Evolutionary conservation across 2,888 invertebrate genomes (phyloP).

Genomic region (Agrilus mali): DNA sequence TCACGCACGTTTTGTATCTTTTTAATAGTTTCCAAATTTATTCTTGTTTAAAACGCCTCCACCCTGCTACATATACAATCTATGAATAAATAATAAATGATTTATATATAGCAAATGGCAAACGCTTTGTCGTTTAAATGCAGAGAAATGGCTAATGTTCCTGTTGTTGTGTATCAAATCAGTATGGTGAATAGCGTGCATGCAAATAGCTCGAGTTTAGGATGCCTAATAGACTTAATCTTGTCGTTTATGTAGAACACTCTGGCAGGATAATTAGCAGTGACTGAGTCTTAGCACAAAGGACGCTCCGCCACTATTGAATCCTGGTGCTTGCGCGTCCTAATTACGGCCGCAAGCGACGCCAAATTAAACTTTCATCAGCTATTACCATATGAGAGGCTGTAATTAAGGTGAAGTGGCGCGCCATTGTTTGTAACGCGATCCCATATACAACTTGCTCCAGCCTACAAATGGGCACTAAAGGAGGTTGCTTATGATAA

Average conservation of each 20-base stretch:
- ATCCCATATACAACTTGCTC: slow-evolving; percentile 12
- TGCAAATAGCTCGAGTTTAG: slow-evolving; percentile 36
- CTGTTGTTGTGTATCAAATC: no score
- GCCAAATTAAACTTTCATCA: slow-evolving; percentile 38
- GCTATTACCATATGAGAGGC: slow-evolving; percentile 37
- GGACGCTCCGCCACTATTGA: slow-evolving; percentile 28
- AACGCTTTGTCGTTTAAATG: no score
- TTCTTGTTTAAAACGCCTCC: no score
- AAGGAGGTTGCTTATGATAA: no score
- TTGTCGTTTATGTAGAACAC: slow-evolving; percentile 37
- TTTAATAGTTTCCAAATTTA: no score
- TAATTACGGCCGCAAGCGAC: slow-evolving; percentile 37
- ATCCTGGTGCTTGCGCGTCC: slow-evolving; percentile 33
- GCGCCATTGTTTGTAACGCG: slow-evolving; percentile 25
- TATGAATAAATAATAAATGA: no score
- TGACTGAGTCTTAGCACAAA: slow-evolving; percentile 30
- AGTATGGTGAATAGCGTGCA: slow-evolving; percentile 15
- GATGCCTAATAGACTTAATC: slow-evolving; percentile 37
- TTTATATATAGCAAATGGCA: no score
- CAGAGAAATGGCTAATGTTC: no score
- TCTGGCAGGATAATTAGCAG: slow-evolving; percentile 35
- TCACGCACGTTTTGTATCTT: no score
- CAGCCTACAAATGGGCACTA: slow-evolving; percentile 1
- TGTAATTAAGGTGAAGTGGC: slow-evolving; percentile 34
- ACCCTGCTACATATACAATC: no score